Evolutionary conservation across 92 coral and sea anemone genomes (phyloP), one percentile per base, ranked within the genome.

Genomic region (Ricordea florida): DNA sequence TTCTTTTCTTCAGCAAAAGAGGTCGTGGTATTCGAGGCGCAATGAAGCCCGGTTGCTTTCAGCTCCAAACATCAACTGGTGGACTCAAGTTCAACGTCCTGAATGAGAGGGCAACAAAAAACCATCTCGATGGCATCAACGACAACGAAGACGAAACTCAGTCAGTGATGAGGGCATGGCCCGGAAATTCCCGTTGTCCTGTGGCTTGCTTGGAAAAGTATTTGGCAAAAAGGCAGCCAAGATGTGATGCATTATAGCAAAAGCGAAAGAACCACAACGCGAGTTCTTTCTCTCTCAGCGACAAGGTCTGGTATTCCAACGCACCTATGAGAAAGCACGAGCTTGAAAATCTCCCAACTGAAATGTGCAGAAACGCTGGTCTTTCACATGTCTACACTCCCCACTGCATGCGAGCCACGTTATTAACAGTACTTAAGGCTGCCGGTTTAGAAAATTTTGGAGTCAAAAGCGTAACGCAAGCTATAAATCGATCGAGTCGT

Each of bases 91-190:
- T 56, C 15, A 26, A 20, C 35, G 32, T 11, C 34, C 43, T 22
- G 16, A 11, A n/a, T 21, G 69, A 72, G 46, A 31, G 69, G 4
- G 32, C 73, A 20, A 49, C 76, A 18, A 62, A 81, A 45, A 81
- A 81, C 58, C 59, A 72, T 60, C 87, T 50, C 41, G 58, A 66
- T 10, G 80, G 52, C 18, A 55, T 64, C 29, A 58, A 33, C 29
- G 81, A 82, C 51, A 17, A 45, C 22, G 69, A 64, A 56, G 77
- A 82, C 62, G 60, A 72, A 51, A 51, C 87, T 16, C 53, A 72
- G 29, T 62, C 75, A 6, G 32, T 63, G 37, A 63, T 82, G 18
- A 59, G 59, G 3, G 62, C 30, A 5, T 15, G 27, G 15, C 72
- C 43, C 8, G 72, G 58, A 42, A 59, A 61, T 11, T 10, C 14